These are phyloP conservation scores for Drosophila cardini DNA, from an alignment of 1,140 invertebrate genomes.

Conservation along the genomic window DNA sequence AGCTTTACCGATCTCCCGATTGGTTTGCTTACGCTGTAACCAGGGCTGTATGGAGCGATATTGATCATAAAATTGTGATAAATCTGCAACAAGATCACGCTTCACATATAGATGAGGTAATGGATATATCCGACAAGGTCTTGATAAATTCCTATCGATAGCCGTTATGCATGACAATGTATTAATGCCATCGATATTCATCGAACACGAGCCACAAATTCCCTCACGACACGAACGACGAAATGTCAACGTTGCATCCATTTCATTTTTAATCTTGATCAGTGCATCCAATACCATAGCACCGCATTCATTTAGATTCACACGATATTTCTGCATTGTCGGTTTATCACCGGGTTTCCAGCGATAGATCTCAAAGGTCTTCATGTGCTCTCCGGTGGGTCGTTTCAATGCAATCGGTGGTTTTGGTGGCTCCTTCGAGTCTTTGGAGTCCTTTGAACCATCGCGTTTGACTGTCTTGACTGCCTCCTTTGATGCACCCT, in stretches of 20 bases:
- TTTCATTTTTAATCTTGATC: conserved; percentile 98
- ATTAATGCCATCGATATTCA: conserved; percentile 98
- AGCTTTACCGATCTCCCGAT: conserved; percentile 87
- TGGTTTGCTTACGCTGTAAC: conserved; percentile 90
- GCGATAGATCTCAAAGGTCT: conserved; percentile 94
- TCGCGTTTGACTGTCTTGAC: not conserved
- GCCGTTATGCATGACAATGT: conserved; percentile 92
- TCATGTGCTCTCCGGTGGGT: conserved; percentile 84
- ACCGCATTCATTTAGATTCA: conserved; percentile 97
- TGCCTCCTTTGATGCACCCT: not conserved
- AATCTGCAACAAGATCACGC: conserved; percentile 97
- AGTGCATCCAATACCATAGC: conserved; percentile 98
- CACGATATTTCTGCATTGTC: conserved; percentile 93
- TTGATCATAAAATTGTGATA: conserved; percentile 97
- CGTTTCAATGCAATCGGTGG: not conserved
- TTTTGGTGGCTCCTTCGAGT: not conserved
- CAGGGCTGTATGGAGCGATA: conserved; percentile 97
- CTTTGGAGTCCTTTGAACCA: not conserved
- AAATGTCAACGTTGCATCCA: conserved; percentile 98
- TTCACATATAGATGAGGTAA: conserved; percentile 99
- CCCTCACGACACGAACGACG: conserved; percentile 97
- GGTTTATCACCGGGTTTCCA: conserved; percentile 96
- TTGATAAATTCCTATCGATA: conserved; percentile 41
- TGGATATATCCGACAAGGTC: conserved; percentile 89
- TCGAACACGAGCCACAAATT: conserved; percentile 99